Evolutionary conservation across 2,888 invertebrate genomes (phyloP).

Genomic region (Augochlorella aurata): DNA sequence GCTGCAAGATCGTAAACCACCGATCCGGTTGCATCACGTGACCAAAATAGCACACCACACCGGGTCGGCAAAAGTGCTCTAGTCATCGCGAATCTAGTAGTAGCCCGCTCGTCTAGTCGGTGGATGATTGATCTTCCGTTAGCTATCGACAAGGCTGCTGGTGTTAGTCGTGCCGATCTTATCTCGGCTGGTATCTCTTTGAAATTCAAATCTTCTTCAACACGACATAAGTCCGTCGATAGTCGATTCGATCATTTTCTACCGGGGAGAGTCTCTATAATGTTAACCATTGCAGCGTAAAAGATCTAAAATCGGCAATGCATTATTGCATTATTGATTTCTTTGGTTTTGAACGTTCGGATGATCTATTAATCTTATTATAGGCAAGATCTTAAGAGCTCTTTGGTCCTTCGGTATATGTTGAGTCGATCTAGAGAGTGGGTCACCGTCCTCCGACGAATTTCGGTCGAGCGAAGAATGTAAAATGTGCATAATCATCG

Average conservation of each 20-base stretch:
- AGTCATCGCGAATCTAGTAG: conserved; percentile 27
- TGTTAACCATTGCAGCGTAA: too few relatives aligned
- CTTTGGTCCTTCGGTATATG: neutral
- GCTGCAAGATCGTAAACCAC: conserved; percentile 66
- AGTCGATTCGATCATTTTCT: too few relatives aligned
- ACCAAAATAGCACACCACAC: conserved; percentile 68
- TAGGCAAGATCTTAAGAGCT: neutral
- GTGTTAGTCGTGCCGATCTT: too few relatives aligned
- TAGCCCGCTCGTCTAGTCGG: neutral
- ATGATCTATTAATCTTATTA: neutral
- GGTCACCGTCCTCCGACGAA: conserved; percentile 11
- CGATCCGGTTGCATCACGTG: conserved; percentile 72
- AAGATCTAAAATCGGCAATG: too few relatives aligned
- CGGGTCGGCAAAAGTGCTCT: conserved; percentile 10
- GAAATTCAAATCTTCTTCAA: too few relatives aligned
- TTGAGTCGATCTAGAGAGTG: conserved; percentile 4
- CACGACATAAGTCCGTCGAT: too few relatives aligned
- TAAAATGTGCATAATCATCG: conserved; percentile 38
- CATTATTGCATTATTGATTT: too few relatives aligned
- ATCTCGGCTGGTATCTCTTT: too few relatives aligned
- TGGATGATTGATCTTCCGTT: too few relatives aligned
- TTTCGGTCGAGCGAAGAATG: conserved; percentile 10
- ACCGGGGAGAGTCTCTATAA: too few relatives aligned
- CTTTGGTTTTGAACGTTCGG: neutral
- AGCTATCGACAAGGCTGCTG: too few relatives aligned